These are phyloP conservation scores for Julus scanicus DNA, from an alignment of 2,888 invertebrate genomes.

Conservation along the genomic window DNA sequence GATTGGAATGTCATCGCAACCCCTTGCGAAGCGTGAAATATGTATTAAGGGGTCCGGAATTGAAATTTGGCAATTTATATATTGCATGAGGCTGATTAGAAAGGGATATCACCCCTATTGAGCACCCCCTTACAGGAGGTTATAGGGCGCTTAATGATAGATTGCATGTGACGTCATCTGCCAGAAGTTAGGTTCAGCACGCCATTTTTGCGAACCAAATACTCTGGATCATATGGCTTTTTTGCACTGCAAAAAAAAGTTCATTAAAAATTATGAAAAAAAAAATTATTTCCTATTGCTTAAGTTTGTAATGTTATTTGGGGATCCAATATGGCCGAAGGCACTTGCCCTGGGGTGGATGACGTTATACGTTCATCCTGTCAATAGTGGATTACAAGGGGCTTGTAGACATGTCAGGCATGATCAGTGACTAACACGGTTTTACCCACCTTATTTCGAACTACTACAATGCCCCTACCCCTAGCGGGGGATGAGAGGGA, in stretches of 20 bases:
- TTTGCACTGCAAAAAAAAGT: too few relatives aligned
- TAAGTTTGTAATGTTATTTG: neutral
- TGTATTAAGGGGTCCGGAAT: conserved; percentile 9
- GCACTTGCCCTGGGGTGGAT: neutral
- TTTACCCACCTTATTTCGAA: neutral
- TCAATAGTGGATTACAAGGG: neutral
- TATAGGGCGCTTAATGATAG: neutral
- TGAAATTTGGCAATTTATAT: conserved; percentile 33
- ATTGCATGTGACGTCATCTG: neutral
- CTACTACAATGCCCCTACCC: neutral
- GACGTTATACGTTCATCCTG: neutral
- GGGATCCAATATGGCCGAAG: neutral
- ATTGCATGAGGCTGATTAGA: neutral
- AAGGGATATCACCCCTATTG: neutral
- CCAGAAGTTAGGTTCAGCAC: neutral
- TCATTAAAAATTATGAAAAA: too few relatives aligned
- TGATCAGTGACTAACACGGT: neutral
- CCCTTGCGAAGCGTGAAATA: conserved; percentile 24
- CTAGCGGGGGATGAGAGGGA: neutral
- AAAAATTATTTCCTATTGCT: too few relatives aligned
- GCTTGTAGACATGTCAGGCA: neutral
- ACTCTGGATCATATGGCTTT: neutral
- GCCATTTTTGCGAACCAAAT: neutral
- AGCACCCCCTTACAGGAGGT: neutral
- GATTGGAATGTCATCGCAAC: conserved; percentile 24